Percentiles rank a stretch among this genome's conserved stretches.
phyloP scores from a whole-genome alignment of 2,797 vertebrate species.

The Ambastaia sidthimunki region DNA sequence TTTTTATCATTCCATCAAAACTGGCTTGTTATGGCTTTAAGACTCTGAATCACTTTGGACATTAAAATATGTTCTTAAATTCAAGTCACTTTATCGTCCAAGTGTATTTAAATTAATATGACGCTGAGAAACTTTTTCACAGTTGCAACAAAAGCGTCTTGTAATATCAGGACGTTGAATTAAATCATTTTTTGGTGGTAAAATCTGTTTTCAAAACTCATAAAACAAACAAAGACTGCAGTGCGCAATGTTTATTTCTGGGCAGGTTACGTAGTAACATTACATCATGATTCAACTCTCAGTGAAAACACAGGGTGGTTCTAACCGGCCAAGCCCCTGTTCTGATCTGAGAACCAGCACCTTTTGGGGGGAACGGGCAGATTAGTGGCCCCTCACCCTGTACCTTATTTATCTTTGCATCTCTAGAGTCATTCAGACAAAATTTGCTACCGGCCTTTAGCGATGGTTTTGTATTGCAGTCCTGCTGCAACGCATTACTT shows the following conservation, averaged over 20 bases:
- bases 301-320: neutral
- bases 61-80: too few species aligned
- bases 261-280: neutral
- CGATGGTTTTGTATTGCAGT: conserved; percentile 18
- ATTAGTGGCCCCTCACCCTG: neutral
- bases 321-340: neutral
- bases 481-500: conserved; percentile 31
- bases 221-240: neutral
- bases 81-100: neutral
- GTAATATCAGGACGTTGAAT: too few species aligned
- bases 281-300: neutral
- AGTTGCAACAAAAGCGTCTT: neutral
- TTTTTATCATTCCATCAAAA: conserved; percentile 48
- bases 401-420: conserved; percentile 13
- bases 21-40: neutral
- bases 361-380: neutral
- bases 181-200: too few species aligned
- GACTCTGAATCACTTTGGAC: too few species aligned
- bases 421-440: conserved; percentile 5
- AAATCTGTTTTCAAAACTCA: neutral
- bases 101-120: neutral
- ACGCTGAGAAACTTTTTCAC: neutral
- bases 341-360: neutral
- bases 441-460: conserved; percentile 21
- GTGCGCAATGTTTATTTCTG: neutral